phyloP scores from a whole-genome alignment of 1,140 invertebrate genomes.

The Nilaparvata lugens region DNA sequence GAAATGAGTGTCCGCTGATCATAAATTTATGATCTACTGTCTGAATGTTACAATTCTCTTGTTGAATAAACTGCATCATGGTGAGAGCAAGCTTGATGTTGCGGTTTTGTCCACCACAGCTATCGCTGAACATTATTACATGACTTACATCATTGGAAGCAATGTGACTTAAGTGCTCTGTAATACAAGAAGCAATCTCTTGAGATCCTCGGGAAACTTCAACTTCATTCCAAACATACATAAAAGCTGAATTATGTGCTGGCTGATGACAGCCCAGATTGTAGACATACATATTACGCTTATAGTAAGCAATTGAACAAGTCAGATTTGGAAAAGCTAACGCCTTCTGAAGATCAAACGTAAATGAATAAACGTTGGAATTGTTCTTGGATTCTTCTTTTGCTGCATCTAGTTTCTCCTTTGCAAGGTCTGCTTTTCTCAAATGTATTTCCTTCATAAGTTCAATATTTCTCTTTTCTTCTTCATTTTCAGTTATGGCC shows the following conservation, averaged over 20 bases:
- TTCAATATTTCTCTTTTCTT: constrained; percentile 16
- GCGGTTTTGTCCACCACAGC: no score
- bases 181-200: constrained; percentile 8
- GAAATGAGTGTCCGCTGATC: no score
- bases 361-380: constrained; percentile 21
- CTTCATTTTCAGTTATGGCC: background rate
- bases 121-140: no score
- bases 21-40: no score
- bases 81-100: no score
- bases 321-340: constrained; percentile 25
- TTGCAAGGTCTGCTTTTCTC: constrained; percentile 20
- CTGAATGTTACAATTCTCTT: no score
- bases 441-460: constrained; percentile 22
- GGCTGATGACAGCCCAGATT: constrained; percentile 22
- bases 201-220: background rate
- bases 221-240: constrained; percentile 12
- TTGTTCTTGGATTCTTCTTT: constrained; percentile 11
- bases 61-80: no score
- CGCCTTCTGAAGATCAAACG: constrained; percentile 28
- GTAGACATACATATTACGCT: constrained; percentile 27
- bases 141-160: background rate
- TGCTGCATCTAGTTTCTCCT: constrained; percentile 16
- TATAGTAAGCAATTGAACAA: constrained; percentile 26
- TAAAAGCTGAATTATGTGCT: background rate
- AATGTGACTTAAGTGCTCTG: constrained; percentile 1